These are phyloP conservation scores for Papilio protenor DNA, from an alignment of 2,888 invertebrate species.

Conservation along the genomic window DNA sequence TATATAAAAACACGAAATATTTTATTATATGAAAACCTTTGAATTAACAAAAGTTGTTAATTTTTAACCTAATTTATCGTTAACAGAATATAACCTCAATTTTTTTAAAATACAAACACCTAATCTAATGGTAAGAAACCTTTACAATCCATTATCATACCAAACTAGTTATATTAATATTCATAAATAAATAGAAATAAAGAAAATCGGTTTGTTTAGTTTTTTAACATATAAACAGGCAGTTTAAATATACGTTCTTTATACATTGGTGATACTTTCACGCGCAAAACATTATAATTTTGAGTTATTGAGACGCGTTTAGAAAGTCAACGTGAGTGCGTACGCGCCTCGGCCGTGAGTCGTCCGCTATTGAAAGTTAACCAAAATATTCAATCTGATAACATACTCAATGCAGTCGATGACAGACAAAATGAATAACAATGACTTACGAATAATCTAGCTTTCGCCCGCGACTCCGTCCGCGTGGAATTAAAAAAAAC, in stretches of 20 bases:
- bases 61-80: too few species aligned
- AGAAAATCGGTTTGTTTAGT: not conserved
- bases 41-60: not conserved
- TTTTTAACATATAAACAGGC: not conserved
- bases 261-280: conserved; percentile 36
- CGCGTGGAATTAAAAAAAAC: too few species aligned
- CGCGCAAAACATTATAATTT: conserved; percentile 39
- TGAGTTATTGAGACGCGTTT: conserved; percentile 41
- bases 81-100: too few species aligned
- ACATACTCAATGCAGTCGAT: conserved; percentile 19
- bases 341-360: conserved; percentile 34
- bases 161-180: conserved; percentile 4
- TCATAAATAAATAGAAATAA: not conserved
- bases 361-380: conserved; percentile 49
- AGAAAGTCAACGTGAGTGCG: conserved; percentile 40
- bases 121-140: too few species aligned
- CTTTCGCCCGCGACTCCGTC: too few species aligned
- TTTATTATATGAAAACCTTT: not conserved
- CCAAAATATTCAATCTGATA: conserved; percentile 39
- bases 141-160: not conserved
- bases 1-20: not conserved
- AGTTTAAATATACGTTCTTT: conserved; percentile 25
- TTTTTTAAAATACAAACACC: too few species aligned
- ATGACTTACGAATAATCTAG: conserved; percentile 8
- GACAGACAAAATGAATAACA: conserved; percentile 17